Conservation (phyloP, 1,140 invertebrate genomes). For the Nomia melanderi region DNA sequence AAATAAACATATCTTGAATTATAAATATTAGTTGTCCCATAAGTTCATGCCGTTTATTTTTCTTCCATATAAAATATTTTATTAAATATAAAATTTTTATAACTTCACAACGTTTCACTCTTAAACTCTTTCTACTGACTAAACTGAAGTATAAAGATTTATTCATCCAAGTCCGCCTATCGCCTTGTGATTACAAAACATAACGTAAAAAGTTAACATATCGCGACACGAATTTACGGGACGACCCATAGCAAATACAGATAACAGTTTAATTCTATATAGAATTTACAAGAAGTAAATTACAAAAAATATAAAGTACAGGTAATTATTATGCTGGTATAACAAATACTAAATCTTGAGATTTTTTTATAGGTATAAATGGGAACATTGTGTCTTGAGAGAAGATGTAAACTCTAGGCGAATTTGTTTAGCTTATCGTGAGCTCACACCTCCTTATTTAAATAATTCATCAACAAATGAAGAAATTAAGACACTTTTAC, state of each 20-base stretch:
- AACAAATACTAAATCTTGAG: slow-evolving; percentile 11
- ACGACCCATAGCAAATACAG: background rate
- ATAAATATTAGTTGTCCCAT: too few relatives aligned
- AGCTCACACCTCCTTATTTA: slow-evolving; percentile 94
- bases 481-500: slow-evolving; percentile 84
- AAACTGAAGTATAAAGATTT: too few relatives aligned
- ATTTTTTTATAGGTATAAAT: slow-evolving; percentile 84
- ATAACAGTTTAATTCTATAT: background rate
- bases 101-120: too few relatives aligned
- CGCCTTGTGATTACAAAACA: too few relatives aligned
- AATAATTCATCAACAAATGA: slow-evolving; percentile 81
- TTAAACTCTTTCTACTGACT: too few relatives aligned
- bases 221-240: too few relatives aligned
- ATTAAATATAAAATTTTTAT: too few relatives aligned
- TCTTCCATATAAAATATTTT: too few relatives aligned
- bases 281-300: background rate
- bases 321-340: background rate
- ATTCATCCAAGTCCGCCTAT: too few relatives aligned
- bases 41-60: too few relatives aligned
- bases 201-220: too few relatives aligned
- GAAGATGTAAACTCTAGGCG: slow-evolving; percentile 90
- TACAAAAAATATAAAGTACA: background rate
- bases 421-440: slow-evolving; percentile 95
- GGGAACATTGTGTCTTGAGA: slow-evolving; percentile 93
- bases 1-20: background rate